Evolutionary conservation across 2,113 vertebrate genomes (phyloP).

Genomic region (Notothenia rossii): DNA sequence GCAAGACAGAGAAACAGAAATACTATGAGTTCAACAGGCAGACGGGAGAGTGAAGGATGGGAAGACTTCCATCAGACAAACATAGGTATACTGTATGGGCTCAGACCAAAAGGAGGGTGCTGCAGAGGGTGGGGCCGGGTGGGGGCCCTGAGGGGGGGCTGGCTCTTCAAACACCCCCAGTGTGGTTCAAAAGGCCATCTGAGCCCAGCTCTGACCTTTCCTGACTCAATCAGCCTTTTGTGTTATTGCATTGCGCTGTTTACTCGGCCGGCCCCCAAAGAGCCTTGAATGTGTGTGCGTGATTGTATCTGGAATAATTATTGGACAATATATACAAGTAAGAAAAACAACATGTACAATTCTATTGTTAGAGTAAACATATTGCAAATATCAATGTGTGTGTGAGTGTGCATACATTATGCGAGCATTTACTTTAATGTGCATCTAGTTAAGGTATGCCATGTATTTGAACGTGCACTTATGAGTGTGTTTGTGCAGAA

Average conservation of each 20-base stretch:
- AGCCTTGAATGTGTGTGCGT: not conserved
- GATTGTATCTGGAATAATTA: slow-evolving; percentile 15
- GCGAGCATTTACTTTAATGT: slow-evolving; percentile 3
- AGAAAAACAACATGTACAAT: not conserved
- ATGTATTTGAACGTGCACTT: slow-evolving; percentile 12
- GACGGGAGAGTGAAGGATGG: slow-evolving; percentile 36
- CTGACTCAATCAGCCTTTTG: slow-evolving; percentile 74
- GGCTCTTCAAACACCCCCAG: slow-evolving; percentile 78
- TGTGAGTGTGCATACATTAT: not conserved
- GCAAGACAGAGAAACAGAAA: slow-evolving; percentile 68
- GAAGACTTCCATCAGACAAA: slow-evolving; percentile 65
- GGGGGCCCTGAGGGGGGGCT: slow-evolving; percentile 63
- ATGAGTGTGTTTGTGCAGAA: not conserved
- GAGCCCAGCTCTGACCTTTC: slow-evolving; percentile 78
- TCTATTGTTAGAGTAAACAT: no score
- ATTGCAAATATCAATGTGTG: not conserved
- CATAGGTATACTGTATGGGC: slow-evolving; percentile 65
- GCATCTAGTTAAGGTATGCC: slow-evolving; percentile 21
- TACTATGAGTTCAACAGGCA: slow-evolving; percentile 43
- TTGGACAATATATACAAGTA: slow-evolving; percentile 16
- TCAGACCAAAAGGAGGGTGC: slow-evolving; percentile 30
- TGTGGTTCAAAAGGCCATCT: slow-evolving; percentile 78
- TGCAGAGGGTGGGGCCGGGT: slow-evolving; percentile 45
- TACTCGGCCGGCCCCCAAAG: slow-evolving; percentile 17
- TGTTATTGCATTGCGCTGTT: slow-evolving; percentile 60